phyloP scores from a whole-genome alignment of 2,888 invertebrate species.

The Sycophila texana region DNA sequence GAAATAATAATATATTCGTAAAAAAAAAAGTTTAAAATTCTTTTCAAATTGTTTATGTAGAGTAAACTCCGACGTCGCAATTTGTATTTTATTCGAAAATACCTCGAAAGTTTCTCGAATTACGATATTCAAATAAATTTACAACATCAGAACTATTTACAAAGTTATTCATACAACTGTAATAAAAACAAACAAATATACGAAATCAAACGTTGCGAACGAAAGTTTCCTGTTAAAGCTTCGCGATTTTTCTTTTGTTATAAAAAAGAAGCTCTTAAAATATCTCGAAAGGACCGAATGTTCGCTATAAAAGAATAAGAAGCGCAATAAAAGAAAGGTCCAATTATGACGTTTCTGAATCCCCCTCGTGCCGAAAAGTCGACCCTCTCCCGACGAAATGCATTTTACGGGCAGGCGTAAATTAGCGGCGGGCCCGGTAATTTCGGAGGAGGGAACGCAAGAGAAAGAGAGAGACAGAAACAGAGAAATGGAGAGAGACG shows the following conservation, averaged over 20 bases:
- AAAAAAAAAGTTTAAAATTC: no score
- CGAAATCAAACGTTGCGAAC: no score
- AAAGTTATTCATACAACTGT: no score
- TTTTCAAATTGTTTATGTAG: no score
- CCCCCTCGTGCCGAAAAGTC: constrained; percentile 13
- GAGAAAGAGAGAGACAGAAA: neutral
- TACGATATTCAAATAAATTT: no score
- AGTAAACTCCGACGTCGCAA: no score
- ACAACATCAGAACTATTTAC: no score
- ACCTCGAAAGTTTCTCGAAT: no score
- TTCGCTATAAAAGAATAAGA: constrained; percentile 10
- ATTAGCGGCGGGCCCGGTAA: constrained; percentile 45
- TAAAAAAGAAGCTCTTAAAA: neutral
- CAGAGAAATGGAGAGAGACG: neutral
- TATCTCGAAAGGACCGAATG: neutral
- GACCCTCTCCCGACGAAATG: constrained; percentile 24
- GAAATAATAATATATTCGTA: no score
- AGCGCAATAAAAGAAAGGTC: constrained; percentile 31
- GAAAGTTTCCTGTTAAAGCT: no score
- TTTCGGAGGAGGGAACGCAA: neutral
- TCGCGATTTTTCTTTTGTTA: neutral
- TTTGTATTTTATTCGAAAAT: no score
- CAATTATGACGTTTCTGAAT: constrained; percentile 46
- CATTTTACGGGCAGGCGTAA: constrained; percentile 49
- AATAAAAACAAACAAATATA: no score